Percentiles rank a stretch among this genome's conserved stretches.
Conservation (phyloP, 2,797 vertebrate species). For the Hapalemur alaotrensis region DNA sequence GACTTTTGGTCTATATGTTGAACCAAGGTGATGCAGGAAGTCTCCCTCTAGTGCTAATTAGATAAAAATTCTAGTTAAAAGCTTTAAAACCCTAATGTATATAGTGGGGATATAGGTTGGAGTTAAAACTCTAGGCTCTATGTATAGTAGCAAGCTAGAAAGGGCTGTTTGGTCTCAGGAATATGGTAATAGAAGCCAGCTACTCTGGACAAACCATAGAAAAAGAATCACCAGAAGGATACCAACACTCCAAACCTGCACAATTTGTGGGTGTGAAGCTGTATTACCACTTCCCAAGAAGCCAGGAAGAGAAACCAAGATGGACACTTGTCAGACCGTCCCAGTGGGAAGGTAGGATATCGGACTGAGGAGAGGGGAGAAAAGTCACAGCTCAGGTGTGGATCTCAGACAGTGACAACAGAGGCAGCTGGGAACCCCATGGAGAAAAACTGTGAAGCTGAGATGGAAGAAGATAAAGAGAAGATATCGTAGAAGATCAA, state of each 20-base stretch:
- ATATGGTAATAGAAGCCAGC: neutral
- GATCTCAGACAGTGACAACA: too few species aligned
- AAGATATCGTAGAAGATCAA: too few species aligned
- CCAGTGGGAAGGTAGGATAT: too few species aligned
- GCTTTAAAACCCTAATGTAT: neutral
- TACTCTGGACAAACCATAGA: neutral
- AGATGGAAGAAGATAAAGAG: too few species aligned
- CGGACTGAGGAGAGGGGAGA: too few species aligned
- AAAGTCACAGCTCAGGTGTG: too few species aligned
- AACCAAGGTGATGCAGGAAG: neutral
- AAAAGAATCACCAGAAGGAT: neutral
- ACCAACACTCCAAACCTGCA: neutral
- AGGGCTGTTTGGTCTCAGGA: neutral
- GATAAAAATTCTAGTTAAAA: constrained; percentile 23
- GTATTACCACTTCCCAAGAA: too few species aligned
- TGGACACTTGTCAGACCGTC: too few species aligned
- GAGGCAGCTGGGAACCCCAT: too few species aligned
- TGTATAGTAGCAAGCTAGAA: neutral
- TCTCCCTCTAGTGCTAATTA: neutral
- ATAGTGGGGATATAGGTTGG: neutral
- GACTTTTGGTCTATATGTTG: neutral
- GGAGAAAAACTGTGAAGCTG: too few species aligned
- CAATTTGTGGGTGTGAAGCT: too few species aligned
- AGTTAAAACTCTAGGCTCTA: neutral
- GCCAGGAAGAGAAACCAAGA: too few species aligned